These are phyloP conservation scores for Cephus runcator DNA, from an alignment of 2,888 invertebrate species.

Conservation along the genomic window DNA sequence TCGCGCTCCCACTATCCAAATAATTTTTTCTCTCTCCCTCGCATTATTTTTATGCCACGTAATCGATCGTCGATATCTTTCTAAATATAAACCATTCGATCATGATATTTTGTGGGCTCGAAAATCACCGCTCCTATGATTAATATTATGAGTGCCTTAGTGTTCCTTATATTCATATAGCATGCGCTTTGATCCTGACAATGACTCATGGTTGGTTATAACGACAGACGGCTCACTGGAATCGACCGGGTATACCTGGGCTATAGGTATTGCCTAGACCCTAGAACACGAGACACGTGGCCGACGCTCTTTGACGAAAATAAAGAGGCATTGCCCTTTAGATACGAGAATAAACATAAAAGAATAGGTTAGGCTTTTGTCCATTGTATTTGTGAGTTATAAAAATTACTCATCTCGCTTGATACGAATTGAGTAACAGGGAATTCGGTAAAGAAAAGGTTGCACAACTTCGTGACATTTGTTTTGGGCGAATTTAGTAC, in stretches of 20 bases:
- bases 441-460: neutral
- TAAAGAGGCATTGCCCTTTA: neutral
- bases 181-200: neutral
- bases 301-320: neutral
- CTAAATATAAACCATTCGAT: neutral
- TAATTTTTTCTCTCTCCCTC: neutral
- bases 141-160: neutral
- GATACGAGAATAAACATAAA: neutral
- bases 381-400: neutral
- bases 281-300: neutral
- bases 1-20: neutral
- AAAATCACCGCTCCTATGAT: neutral
- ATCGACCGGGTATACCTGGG: neutral
- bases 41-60: neutral
- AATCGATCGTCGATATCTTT: neutral
- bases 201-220: neutral
- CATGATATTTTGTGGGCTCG: neutral
- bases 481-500: neutral
- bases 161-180: neutral
- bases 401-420: neutral
- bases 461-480: neutral
- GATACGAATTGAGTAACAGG: neutral
- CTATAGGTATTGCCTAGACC: neutral
- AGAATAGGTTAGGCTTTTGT: neutral
- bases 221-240: neutral